A percentile compares a stretch with the other conserved stretches of the same genome.
These are phyloP conservation scores for Mareca penelope DNA, from an alignment of 2,797 vertebrate genomes.

Conservation along the genomic window DNA sequence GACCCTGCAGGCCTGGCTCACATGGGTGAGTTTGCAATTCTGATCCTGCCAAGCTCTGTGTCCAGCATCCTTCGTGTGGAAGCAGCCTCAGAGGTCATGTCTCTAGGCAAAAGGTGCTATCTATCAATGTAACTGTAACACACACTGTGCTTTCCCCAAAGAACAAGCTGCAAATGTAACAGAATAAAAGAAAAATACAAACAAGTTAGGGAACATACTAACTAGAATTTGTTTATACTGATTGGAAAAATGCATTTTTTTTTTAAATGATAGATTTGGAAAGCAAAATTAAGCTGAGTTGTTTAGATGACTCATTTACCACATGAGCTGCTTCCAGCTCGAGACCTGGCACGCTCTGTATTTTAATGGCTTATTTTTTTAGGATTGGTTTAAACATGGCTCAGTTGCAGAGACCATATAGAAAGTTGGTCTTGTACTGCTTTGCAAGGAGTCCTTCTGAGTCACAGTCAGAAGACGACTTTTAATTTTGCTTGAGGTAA, in stretches of 20 bases:
- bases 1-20: neutral
- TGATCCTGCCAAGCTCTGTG: neutral
- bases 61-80: neutral
- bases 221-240: neutral
- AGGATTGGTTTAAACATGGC: constrained; percentile 11
- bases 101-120: neutral
- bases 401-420: constrained; percentile 34
- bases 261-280: neutral
- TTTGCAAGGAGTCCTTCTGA: constrained; percentile 17
- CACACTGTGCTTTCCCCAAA: neutral
- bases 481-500: constrained; percentile 28
- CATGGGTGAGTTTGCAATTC: fast-evolving
- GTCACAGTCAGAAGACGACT: constrained; percentile 19
- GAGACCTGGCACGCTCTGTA: constrained; percentile 8
- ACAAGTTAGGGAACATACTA: neutral
- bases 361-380: constrained; percentile 23
- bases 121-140: neutral
- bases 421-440: neutral
- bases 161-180: neutral
- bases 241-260: neutral
- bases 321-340: constrained; percentile 33
- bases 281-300: neutral
- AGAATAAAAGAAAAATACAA: too few species aligned
- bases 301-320: constrained; percentile 60
- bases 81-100: neutral